Percentiles rank a stretch among this genome's conserved stretches.
These are phyloP conservation scores for Tenebrio molitor DNA, from an alignment of 1,140 invertebrate species.

Conservation along the genomic window DNA sequence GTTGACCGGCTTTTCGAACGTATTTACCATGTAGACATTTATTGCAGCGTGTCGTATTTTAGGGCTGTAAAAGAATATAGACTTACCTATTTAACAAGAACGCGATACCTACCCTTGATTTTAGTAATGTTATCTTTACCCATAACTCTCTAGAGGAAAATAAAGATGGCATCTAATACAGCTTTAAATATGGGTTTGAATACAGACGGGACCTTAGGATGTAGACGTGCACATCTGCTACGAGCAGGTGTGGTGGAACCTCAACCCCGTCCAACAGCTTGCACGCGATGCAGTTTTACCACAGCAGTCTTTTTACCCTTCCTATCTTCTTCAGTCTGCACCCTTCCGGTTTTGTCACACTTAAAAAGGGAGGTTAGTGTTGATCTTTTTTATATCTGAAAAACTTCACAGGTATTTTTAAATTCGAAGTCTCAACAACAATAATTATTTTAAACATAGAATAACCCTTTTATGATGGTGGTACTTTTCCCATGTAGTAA, in stretches of 20 bases:
- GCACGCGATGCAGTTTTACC: constrained; percentile 44
- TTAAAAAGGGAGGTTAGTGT: constrained; percentile 22
- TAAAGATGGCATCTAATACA: constrained; percentile 2
- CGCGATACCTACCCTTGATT: too few species aligned
- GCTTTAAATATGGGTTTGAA: constrained; percentile 19
- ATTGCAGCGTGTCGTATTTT: too few species aligned
- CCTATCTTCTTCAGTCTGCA: constrained; percentile 36
- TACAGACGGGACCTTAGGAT: constrained; percentile 28
- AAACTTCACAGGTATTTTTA: constrained; percentile 4
- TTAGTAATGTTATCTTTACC: too few species aligned
- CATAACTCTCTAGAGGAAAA: too few species aligned
- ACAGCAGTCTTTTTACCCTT: constrained; percentile 34
- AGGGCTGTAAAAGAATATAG: too few species aligned
- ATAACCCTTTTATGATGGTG: too few species aligned
- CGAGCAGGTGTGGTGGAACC: constrained; percentile 47
- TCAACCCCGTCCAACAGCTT: constrained; percentile 42
- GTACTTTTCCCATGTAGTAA: too few species aligned
- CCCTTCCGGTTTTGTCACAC: constrained; percentile 35
- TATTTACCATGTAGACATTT: too few species aligned
- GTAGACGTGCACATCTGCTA: constrained; percentile 45
- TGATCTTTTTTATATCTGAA: constrained; percentile 1
- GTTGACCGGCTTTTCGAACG: too few species aligned
- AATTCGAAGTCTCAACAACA: too few species aligned
- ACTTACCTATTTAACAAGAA: too few species aligned
- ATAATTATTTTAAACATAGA: too few species aligned